Conservation (phyloP, 2,888 invertebrate genomes). For the Panopea generosa region DNA sequence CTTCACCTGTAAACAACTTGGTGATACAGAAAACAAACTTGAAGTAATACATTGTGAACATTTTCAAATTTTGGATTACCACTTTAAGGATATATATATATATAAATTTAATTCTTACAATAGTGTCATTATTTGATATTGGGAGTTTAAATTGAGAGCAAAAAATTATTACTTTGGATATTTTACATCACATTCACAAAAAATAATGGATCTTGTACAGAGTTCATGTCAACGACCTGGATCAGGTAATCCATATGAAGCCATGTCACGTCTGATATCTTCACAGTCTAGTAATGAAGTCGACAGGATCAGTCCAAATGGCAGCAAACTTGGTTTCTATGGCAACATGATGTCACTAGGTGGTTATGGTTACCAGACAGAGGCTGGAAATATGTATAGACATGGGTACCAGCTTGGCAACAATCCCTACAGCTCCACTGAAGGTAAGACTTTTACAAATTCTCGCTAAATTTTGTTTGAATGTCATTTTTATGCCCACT, state of each 20-base stretch:
- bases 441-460: conserved; percentile 18
- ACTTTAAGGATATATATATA: too few species aligned
- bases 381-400: conserved; percentile 21
- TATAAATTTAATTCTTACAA: too few species aligned
- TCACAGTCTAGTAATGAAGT: conserved; percentile 6
- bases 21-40: background rate
- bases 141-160: too few species aligned
- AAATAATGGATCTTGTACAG: conserved; percentile 41
- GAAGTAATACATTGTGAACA: too few species aligned
- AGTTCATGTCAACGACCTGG: conserved; percentile 21
- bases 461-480: too few species aligned
- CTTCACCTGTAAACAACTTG: background rate
- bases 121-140: too few species aligned
- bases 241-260: conserved; percentile 9
- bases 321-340: conserved; percentile 5
- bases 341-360: conserved; percentile 13
- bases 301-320: conserved; percentile 1
- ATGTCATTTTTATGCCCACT: too few species aligned
- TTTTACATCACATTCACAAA: background rate
- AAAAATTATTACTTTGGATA: too few species aligned
- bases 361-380: conserved; percentile 30
- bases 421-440: conserved; percentile 10
- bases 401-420: conserved; percentile 20
- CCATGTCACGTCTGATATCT: conserved; percentile 6
- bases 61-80: too few species aligned